Percentiles rank a stretch among this genome's conserved stretches.
phyloP scores from a whole-genome alignment of 2,113 vertebrate genomes.

The Sigmodon hispidus region DNA sequence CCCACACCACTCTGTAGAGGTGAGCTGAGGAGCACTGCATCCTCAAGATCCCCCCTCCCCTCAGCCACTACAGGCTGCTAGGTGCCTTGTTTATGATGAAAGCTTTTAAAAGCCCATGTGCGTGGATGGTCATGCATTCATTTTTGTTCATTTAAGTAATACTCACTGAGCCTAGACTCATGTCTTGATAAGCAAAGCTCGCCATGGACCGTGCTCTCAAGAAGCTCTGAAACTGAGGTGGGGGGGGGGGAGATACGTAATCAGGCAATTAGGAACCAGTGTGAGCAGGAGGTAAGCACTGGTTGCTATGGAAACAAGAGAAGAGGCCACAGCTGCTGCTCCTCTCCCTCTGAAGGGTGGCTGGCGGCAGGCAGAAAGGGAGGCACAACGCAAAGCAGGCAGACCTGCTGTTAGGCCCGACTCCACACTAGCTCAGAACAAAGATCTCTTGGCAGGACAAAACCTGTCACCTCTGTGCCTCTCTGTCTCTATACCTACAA shows the following conservation, averaged over 20 bases:
- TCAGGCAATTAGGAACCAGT: slow-evolving; percentile 80
- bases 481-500: background rate
- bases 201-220: slow-evolving; percentile 72
- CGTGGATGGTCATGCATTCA: slow-evolving; percentile 67
- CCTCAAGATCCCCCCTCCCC: background rate
- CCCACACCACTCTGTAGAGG: slow-evolving; percentile 66
- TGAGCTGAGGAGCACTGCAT: slow-evolving; percentile 40
- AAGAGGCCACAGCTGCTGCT: slow-evolving; percentile 80
- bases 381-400: slow-evolving; percentile 33
- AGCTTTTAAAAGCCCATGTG: slow-evolving; percentile 70
- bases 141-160: slow-evolving; percentile 79
- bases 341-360: slow-evolving; percentile 57
- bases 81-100: slow-evolving; percentile 71
- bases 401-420: slow-evolving; percentile 44
- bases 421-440: background rate
- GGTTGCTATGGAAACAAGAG: slow-evolving; percentile 78
- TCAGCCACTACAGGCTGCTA: slow-evolving; percentile 53
- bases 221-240: slow-evolving; percentile 57
- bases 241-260: slow-evolving; percentile 70
- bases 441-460: slow-evolving; percentile 29
- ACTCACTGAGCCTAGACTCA: slow-evolving; percentile 55
- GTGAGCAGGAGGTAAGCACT: slow-evolving; percentile 75
- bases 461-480: slow-evolving; percentile 7
- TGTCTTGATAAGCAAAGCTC: slow-evolving; percentile 50
- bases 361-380: slow-evolving; percentile 51